Evolutionary conservation across 2,888 invertebrate genomes (phyloP).

Genomic region (Dryococelus australis): DNA sequence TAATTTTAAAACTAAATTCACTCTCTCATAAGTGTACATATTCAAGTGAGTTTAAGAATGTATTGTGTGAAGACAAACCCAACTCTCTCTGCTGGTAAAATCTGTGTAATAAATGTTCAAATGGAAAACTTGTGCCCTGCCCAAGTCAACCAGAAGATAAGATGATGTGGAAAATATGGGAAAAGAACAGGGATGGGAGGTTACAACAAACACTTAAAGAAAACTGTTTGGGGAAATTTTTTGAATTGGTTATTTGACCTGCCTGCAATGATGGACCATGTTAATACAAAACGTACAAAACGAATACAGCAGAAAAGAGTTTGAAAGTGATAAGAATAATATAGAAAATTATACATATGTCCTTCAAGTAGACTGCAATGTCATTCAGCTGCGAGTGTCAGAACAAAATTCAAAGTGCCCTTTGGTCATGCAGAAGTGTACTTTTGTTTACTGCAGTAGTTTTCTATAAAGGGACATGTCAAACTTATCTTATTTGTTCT

Average conservation of each 20-base stretch:
- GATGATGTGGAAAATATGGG: not conserved
- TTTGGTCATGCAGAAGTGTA: not conserved
- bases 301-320: not conserved
- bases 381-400: not conserved
- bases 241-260: not conserved
- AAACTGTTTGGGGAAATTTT: not conserved
- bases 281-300: not conserved
- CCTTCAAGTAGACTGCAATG: constrained; percentile 7
- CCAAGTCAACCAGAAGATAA: not conserved
- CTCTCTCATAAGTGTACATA: not conserved
- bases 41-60: not conserved
- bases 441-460: not conserved
- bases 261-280: not conserved
- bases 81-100: not conserved
- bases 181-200: not conserved
- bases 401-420: constrained; percentile 9
- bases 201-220: not conserved
- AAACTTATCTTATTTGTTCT: constrained; percentile 16
- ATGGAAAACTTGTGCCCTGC: not conserved
- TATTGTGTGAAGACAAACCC: not conserved
- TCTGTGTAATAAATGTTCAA: too few relatives aligned
- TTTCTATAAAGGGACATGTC: not conserved
- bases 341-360: not conserved
- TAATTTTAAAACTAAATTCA: too few relatives aligned
- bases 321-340: not conserved